Conservation (phyloP, 2,797 vertebrate species). For the Crypturellus tataupa region DNA sequence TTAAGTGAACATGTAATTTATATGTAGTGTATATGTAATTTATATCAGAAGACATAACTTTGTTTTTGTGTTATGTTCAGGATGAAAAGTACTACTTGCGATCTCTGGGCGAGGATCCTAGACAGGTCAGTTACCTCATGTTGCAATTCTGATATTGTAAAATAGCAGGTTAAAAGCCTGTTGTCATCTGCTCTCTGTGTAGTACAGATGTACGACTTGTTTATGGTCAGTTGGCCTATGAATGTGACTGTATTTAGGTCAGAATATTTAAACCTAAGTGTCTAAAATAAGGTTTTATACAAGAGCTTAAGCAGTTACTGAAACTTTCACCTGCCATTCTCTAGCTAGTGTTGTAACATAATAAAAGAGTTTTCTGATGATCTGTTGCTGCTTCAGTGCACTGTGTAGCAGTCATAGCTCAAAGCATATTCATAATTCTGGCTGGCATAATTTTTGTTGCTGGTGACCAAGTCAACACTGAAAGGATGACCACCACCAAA, state of each 20-base stretch:
- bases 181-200: background rate
- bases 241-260: background rate
- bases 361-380: background rate
- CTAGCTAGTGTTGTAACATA: background rate
- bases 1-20: background rate
- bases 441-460: background rate
- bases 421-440: background rate
- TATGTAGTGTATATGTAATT: background rate
- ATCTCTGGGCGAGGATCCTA: constrained; percentile 91
- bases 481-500: background rate
- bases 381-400: background rate
- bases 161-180: background rate
- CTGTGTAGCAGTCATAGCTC: background rate
- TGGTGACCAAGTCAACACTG: background rate
- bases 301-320: background rate
- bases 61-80: constrained; percentile 76
- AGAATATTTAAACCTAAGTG: background rate
- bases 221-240: background rate
- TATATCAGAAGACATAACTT: background rate
- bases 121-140: constrained; percentile 86
- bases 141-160: background rate
- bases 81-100: constrained; percentile 95
- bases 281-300: background rate
- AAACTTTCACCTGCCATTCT: background rate
- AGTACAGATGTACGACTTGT: background rate